phyloP scores from a whole-genome alignment of 1,140 invertebrate species.

The Cryptotermes secundus region DNA sequence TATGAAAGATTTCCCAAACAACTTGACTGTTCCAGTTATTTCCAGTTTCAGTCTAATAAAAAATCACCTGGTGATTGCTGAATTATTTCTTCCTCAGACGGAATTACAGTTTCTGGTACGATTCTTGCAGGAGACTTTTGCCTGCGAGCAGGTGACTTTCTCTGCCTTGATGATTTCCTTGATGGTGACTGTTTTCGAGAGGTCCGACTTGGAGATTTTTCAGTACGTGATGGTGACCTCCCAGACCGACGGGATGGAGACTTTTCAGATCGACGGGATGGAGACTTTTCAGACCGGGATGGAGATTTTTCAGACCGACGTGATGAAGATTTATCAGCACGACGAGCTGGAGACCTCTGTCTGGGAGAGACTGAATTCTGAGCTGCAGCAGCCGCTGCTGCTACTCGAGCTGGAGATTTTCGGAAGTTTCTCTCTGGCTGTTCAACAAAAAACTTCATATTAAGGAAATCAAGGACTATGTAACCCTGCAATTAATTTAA shows the following conservation, averaged over 20 bases:
- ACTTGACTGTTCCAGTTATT: too few relatives aligned
- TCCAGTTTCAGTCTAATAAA: too few relatives aligned
- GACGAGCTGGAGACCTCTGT: not conserved
- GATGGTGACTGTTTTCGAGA: not conserved
- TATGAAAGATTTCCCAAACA: too few relatives aligned
- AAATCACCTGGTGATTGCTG: not conserved
- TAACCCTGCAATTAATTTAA: too few relatives aligned
- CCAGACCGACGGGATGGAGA: not conserved
- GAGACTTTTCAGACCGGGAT: not conserved
- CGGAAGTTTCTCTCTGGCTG: conserved; percentile 5
- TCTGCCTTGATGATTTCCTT: not conserved
- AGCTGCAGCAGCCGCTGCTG: not conserved
- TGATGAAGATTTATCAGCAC: not conserved
- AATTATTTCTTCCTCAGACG: not conserved
- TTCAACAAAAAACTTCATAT: not conserved
- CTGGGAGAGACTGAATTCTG: not conserved
- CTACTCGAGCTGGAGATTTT: not conserved
- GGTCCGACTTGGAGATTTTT: not conserved
- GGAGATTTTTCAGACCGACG: not conserved
- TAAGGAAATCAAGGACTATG: too few relatives aligned
- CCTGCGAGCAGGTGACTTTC: not conserved
- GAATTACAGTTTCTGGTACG: not conserved
- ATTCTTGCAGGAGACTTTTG: not conserved
- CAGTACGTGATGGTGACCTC: not conserved
- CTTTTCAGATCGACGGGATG: not conserved